These are phyloP conservation scores for Ceyx margarethae DNA, from an alignment of 2,113 vertebrate genomes.

Conservation along the genomic window DNA sequence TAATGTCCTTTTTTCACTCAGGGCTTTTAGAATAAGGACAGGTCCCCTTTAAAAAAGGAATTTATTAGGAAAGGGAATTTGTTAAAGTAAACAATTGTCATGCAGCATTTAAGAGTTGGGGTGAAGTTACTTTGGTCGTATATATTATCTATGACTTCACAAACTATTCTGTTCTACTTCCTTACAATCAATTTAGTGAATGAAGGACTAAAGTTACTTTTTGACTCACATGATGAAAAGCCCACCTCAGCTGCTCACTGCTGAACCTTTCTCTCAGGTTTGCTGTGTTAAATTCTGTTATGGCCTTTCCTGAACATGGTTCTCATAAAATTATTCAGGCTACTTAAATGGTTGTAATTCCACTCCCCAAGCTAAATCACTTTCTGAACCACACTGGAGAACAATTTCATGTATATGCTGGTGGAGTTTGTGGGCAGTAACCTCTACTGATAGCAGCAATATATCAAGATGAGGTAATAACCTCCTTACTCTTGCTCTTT, in stretches of 20 bases:
- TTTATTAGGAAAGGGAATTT: background rate
- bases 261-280: background rate
- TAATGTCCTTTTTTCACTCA: background rate
- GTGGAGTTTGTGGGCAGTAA: background rate
- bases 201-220: background rate
- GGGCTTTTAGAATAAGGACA: background rate
- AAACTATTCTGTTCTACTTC: background rate
- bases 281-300: background rate
- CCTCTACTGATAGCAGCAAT: background rate
- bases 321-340: background rate
- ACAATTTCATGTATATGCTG: rapidly evolving
- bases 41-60: background rate
- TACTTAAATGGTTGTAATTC: background rate
- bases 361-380: background rate
- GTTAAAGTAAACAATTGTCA: background rate
- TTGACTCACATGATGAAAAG: background rate
- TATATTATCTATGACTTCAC: background rate
- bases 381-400: background rate
- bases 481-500: background rate
- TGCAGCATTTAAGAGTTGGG: background rate
- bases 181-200: background rate
- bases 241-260: background rate
- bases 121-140: background rate
- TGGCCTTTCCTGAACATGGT: background rate
- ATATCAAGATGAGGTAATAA: background rate